These are phyloP conservation scores for Cotesia chilonis DNA, from an alignment of 1,140 invertebrate genomes.

Conservation along the genomic window DNA sequence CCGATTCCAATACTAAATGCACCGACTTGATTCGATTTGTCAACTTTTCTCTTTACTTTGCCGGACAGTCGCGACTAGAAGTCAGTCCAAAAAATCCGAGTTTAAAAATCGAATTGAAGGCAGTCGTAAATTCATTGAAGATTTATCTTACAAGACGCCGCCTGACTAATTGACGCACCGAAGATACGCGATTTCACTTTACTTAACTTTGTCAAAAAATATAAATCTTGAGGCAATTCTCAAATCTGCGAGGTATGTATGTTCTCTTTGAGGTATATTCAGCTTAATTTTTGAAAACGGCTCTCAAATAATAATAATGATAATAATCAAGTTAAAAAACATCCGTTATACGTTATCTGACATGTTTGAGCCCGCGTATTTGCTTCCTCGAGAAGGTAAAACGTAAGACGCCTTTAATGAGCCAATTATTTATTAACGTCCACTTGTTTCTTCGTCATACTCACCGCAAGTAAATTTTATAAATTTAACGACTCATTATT, in stretches of 20 bases:
- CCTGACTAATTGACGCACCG: slow-evolving; percentile 51
- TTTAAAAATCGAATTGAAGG: background rate
- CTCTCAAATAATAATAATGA: no score
- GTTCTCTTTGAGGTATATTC: background rate
- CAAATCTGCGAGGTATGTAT: background rate
- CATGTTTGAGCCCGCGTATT: slow-evolving; percentile 28
- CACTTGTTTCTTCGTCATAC: background rate
- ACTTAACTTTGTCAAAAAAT: background rate
- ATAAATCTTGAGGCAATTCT: slow-evolving; percentile 16
- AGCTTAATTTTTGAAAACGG: background rate
- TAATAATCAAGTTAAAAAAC: background rate
- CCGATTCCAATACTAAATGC: no score
- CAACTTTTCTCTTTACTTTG: slow-evolving; percentile 1
- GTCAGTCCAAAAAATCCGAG: background rate
- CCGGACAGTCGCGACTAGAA: background rate
- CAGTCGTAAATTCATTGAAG: slow-evolving; percentile 41
- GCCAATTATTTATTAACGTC: slow-evolving; percentile 53
- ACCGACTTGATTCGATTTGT: background rate
- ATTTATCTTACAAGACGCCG: slow-evolving; percentile 50
- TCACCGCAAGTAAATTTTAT: background rate
- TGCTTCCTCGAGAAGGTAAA: slow-evolving; percentile 36
- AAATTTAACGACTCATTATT: no score
- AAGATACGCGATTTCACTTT: slow-evolving; percentile 44
- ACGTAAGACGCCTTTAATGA: slow-evolving; percentile 47
- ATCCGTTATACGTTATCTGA: slow-evolving; percentile 35